Evolutionary conservation across 2,888 invertebrate genomes (phyloP).

Genomic region (Metopia argyrocephala): DNA sequence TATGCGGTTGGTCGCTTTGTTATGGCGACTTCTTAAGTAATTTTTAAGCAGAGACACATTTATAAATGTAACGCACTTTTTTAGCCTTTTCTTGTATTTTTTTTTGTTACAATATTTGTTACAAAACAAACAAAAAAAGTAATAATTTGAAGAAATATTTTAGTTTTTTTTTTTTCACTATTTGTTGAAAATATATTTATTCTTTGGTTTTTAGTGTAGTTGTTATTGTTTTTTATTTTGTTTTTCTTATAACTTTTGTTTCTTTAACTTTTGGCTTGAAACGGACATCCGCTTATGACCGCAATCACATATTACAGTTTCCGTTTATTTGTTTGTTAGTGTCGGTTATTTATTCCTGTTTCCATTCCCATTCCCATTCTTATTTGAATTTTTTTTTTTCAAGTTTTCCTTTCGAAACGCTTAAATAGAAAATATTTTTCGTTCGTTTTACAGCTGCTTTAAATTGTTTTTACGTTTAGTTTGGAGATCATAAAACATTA

Average conservation of each 20-base stretch:
- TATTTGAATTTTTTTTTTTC: too few relatives aligned
- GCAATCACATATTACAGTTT: conserved; percentile 63
- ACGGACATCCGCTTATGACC: conserved; percentile 62
- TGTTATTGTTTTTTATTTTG: conserved; percentile 27
- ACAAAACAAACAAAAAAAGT: neutral
- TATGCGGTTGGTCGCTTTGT: neutral
- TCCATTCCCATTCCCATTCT: too few relatives aligned
- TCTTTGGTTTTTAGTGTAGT: neutral
- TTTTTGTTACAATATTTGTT: too few relatives aligned
- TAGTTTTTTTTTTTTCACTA: neutral
- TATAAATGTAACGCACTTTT: neutral
- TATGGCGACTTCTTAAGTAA: conserved; percentile 57
- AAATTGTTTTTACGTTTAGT: neutral
- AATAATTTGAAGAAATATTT: conserved; percentile 4
- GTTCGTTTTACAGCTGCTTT: too few relatives aligned
- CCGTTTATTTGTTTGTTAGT: conserved; percentile 41
- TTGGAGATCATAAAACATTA: conserved; percentile 61
- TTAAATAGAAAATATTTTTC: too few relatives aligned
- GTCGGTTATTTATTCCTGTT: neutral
- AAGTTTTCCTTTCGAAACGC: neutral
- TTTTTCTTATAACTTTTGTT: neutral
- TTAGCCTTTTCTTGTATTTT: neutral
- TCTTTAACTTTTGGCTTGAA: conserved; percentile 14
- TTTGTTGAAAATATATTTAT: neutral
- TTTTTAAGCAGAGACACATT: conserved; percentile 50